Percentiles rank a stretch among this genome's conserved stretches.
Conservation (phyloP, 2,797 vertebrate genomes). For the Gila robusta region DNA sequence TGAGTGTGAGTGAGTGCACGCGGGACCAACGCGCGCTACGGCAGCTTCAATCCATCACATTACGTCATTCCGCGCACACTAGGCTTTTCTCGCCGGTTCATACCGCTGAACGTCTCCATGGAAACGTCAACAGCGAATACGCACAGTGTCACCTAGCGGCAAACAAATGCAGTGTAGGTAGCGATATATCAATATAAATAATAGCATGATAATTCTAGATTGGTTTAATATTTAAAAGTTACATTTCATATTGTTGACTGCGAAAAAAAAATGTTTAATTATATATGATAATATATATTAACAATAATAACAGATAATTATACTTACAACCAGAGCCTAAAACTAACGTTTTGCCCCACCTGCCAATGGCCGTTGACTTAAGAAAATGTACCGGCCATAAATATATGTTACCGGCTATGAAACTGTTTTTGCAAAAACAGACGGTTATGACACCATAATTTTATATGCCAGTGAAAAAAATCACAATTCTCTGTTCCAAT, state of each 20-base stretch:
- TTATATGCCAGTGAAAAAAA: no score
- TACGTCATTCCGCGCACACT: slow-evolving; percentile 75
- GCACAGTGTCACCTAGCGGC: slow-evolving; percentile 67
- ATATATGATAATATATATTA: not conserved
- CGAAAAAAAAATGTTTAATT: not conserved
- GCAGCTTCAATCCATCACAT: slow-evolving; percentile 70
- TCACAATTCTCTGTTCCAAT: no score
- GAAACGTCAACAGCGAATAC: slow-evolving; percentile 64
- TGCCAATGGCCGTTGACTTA: no score
- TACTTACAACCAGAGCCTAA: no score
- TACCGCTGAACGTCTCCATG: slow-evolving; percentile 81
- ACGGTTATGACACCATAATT: no score
- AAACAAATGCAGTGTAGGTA: not conserved
- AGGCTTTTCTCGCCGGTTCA: slow-evolving; percentile 67
- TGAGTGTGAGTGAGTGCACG: slow-evolving; percentile 58
- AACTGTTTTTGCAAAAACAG: no score
- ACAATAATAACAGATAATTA: not conserved
- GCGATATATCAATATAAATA: not conserved
- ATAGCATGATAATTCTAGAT: not conserved
- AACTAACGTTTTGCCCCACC: no score
- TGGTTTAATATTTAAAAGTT: not conserved
- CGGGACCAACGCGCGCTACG: slow-evolving; percentile 46
- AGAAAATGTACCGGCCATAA: no score
- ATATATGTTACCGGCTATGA: no score
- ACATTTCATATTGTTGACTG: not conserved